Evolutionary conservation across 2,888 invertebrate species (phyloP).

Genomic region (Thecophora atra): DNA sequence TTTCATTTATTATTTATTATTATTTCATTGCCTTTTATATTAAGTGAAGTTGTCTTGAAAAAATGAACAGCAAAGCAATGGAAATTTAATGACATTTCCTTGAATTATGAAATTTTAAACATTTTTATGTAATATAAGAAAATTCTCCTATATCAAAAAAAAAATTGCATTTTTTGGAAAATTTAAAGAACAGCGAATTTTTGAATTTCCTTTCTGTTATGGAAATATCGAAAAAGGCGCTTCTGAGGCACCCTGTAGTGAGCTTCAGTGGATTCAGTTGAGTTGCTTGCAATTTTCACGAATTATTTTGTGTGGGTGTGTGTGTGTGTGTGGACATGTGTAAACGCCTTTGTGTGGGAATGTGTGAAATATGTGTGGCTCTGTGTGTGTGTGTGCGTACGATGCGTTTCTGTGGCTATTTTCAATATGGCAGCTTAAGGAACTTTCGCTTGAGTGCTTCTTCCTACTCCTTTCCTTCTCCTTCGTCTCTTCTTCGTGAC

Average conservation of each 20-base stretch:
- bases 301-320: background rate
- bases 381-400: background rate
- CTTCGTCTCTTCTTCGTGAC: background rate
- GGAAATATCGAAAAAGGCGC: background rate
- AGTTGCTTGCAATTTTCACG: background rate
- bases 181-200: background rate
- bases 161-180: background rate
- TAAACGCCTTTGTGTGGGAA: background rate
- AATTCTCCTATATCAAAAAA: background rate
- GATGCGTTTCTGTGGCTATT: background rate
- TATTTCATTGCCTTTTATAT: background rate
- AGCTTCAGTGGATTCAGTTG: background rate
- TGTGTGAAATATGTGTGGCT: background rate
- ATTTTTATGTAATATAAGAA: background rate
- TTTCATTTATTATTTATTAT: background rate
- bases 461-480: background rate
- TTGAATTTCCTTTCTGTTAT: background rate
- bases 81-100: background rate
- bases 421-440: slow-evolving; percentile 6
- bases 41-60: background rate
- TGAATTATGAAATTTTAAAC: background rate
- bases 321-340: background rate
- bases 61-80: background rate
- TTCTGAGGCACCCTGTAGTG: too few species aligned
- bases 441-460: slow-evolving; percentile 3